Percentiles rank a stretch among this genome's conserved stretches.
Evolutionary conservation across 2,113 vertebrate species (phyloP).

Genomic region (Phalacrocorax brasilianus): DNA sequence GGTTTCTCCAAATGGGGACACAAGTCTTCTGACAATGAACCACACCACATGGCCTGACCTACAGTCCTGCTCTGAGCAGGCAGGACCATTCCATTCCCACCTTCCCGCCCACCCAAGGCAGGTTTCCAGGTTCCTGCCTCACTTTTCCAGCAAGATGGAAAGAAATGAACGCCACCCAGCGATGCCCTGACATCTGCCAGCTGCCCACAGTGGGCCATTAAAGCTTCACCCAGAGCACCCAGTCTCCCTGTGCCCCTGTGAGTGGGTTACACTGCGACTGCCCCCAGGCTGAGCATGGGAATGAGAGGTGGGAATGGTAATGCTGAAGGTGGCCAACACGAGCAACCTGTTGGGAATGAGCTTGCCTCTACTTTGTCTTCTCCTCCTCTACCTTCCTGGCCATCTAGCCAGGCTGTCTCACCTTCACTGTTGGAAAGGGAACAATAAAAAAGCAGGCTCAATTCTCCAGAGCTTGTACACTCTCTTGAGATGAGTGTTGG

Average conservation of each 20-base stretch:
- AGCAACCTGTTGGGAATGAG: not conserved
- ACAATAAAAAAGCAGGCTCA: not conserved
- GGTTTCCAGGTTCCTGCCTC: not conserved
- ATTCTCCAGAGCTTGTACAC: not conserved
- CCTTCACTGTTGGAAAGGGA: not conserved
- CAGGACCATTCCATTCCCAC: not conserved
- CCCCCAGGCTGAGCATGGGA: not conserved
- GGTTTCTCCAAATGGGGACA: not conserved
- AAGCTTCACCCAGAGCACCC: not conserved
- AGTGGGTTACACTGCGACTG: not conserved
- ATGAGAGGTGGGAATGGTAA: not conserved
- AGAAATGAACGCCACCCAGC: not conserved
- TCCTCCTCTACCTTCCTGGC: not conserved
- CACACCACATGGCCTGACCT: rapidly evolving
- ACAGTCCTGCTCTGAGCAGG: not conserved
- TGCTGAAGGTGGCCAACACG: not conserved
- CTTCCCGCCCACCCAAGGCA: not conserved
- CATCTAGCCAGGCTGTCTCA: not conserved
- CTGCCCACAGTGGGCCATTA: not conserved
- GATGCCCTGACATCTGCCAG: not conserved
- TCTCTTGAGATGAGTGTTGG: not conserved
- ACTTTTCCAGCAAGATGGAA: not conserved
- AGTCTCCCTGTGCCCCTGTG: not conserved
- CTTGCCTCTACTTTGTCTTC: not conserved
- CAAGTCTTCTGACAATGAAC: not conserved